Base-by-base conservation (phyloP, 2,888 invertebrate species). In the Priocnemis perturbator region DNA sequence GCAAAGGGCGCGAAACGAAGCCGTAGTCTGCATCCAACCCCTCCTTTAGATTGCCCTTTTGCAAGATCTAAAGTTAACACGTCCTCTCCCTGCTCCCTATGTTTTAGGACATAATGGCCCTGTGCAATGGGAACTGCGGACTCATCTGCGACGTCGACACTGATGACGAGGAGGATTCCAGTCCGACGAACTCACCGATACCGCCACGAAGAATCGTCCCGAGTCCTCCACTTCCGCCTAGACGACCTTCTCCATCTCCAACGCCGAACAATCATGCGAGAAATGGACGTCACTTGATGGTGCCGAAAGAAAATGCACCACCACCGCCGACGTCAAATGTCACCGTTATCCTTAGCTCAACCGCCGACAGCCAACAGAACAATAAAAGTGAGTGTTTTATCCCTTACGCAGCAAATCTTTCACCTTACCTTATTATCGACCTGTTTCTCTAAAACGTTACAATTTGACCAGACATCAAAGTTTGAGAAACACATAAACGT, bases 211-310 rank as follows among this genome's bases (percentile, higher is more conserved):
- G 85, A 67, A 83, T 86, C 21, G 86, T 85, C 11, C 85, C 88
- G 45, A 88, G 88, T 69, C 93, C 93, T 5, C 93, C 93, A 7
- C 89, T 94, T 64, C 93, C 93, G 11, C 93, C 94, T 0, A 86
- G 93, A 69, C 90, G 91, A 76, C 90, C 90, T 37, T 92, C 92
- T 0, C 92, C 92, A 2, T 87, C 87, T 15, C 88, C 88, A 0
- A 84, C 84, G 14, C 81, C 85, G 0, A 82, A 79, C 63, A 84
- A 80, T 75, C 86, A 87, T 45, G 70, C 78, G 3, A 76, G 86
- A 65, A 88, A 87, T 64, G 83, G 84, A 58, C 83, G 87, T 64
- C 90, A 89, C 64, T 72, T 90, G 19, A 88, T 87, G 2, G 90
- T 90, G 30, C 90, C 90, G 4, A 90, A 89, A 75, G 90, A 90